Evolutionary conservation across 2,113 vertebrate species (phyloP).

Genomic region (Cyrtonyx montezumae): DNA sequence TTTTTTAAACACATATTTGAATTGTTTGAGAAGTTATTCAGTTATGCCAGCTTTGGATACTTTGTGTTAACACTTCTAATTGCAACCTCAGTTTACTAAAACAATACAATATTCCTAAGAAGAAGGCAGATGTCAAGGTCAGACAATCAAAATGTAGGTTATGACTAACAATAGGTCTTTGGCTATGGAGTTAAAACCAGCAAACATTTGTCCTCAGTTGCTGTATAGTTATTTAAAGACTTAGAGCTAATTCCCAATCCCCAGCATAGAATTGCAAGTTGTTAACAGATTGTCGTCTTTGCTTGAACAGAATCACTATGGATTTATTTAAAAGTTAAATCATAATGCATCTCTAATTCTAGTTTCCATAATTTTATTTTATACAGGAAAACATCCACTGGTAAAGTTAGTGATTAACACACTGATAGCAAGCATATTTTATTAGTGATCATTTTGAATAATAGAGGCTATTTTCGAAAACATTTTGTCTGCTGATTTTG

Average conservation of each 20-base stretch:
- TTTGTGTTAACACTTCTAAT: background rate
- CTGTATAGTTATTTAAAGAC: background rate
- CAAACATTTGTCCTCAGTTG: background rate
- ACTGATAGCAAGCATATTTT: background rate
- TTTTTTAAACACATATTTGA: constrained; percentile 34
- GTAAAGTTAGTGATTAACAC: background rate
- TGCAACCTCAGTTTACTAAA: background rate
- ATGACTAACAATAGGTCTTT: background rate
- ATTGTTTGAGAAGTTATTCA: background rate
- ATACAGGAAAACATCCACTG: background rate
- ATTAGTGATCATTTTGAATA: background rate
- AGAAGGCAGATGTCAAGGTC: background rate
- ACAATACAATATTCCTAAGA: background rate
- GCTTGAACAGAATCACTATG: background rate
- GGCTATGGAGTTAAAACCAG: background rate
- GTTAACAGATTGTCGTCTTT: background rate
- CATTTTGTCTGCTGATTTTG: background rate
- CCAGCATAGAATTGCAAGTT: background rate
- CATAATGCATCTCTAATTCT: background rate
- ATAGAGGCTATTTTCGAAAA: background rate
- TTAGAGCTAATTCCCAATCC: background rate
- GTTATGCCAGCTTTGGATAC: background rate
- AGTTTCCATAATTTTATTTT: background rate
- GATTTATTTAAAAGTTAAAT: background rate
- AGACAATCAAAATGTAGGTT: background rate